phyloP scores from a whole-genome alignment of 2,888 invertebrate genomes.

The Ochropleura plecta region DNA sequence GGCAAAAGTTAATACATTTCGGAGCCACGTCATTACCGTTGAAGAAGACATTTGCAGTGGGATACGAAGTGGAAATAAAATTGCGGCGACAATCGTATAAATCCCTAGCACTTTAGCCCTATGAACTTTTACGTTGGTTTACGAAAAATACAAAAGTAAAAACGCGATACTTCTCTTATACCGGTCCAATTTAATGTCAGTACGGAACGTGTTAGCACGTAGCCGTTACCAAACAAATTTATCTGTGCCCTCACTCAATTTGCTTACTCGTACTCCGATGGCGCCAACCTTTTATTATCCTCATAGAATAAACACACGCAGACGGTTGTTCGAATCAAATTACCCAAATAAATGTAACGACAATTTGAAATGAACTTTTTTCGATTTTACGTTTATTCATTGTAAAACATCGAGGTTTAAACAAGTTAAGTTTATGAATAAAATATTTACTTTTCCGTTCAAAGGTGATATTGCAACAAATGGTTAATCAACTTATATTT shows the following conservation, averaged over 20 bases:
- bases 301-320: constrained; percentile 71
- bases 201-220: constrained; percentile 76
- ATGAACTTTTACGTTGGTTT: constrained; percentile 48
- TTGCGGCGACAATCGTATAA: constrained; percentile 64
- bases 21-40: constrained; percentile 53
- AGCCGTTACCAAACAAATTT: constrained; percentile 81
- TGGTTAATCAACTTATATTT: not conserved
- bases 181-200: constrained; percentile 73
- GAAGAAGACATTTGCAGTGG: constrained; percentile 60
- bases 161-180: constrained; percentile 66
- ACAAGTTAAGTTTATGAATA: constrained; percentile 57
- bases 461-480: not conserved
- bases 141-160: constrained; percentile 63
- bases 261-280: constrained; percentile 78
- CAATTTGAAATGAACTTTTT: constrained; percentile 45
- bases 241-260: constrained; percentile 78
- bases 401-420: constrained; percentile 42
- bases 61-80: constrained; percentile 67
- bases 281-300: constrained; percentile 81
- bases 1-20: constrained; percentile 60
- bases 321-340: constrained; percentile 58
- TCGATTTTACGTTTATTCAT: constrained; percentile 48
- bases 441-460: constrained; percentile 5
- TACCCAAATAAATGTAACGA: constrained; percentile 54
- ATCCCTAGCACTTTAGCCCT: constrained; percentile 54